Evolutionary conservation across 2,888 invertebrate genomes (phyloP).

Genomic region (Strigamia maritima): DNA sequence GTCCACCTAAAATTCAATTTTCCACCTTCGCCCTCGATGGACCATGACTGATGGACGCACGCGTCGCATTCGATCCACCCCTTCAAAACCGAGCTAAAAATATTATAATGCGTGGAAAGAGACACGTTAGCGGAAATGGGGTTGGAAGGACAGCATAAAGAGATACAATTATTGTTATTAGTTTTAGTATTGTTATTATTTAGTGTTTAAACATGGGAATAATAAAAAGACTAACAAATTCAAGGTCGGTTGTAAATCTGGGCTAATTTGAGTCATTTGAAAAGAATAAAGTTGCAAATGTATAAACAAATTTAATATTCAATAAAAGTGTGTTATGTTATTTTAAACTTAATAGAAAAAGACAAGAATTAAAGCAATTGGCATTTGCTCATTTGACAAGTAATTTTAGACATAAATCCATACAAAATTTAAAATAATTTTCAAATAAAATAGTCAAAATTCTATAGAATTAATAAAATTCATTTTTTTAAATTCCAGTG

Average conservation of each 20-base stretch:
- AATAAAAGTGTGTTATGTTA: too few relatives aligned
- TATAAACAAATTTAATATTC: too few relatives aligned
- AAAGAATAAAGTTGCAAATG: too few relatives aligned
- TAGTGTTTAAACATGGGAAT: not conserved
- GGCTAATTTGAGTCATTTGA: not conserved
- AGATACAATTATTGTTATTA: not conserved
- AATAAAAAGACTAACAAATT: not conserved
- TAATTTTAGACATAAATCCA: too few relatives aligned
- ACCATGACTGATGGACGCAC: not conserved
- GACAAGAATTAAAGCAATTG: too few relatives aligned
- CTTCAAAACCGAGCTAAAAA: not conserved
- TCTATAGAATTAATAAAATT: too few relatives aligned
- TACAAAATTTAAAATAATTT: too few relatives aligned
- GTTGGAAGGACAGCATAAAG: not conserved
- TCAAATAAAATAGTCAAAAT: too few relatives aligned
- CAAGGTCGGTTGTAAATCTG: not conserved
- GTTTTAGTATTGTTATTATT: not conserved
- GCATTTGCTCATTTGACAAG: too few relatives aligned
- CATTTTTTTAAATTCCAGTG: too few relatives aligned
- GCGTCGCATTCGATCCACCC: not conserved
- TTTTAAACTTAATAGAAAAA: too few relatives aligned
- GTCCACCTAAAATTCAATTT: conserved; percentile 14
- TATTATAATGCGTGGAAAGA: not conserved
- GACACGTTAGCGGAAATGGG: conserved; percentile 17
- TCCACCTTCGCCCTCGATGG: conserved; percentile 9